Percentiles rank a stretch among this genome's conserved stretches.
Conservation (phyloP, 2,888 invertebrate genomes). For the Achlya flavicornis region DNA sequence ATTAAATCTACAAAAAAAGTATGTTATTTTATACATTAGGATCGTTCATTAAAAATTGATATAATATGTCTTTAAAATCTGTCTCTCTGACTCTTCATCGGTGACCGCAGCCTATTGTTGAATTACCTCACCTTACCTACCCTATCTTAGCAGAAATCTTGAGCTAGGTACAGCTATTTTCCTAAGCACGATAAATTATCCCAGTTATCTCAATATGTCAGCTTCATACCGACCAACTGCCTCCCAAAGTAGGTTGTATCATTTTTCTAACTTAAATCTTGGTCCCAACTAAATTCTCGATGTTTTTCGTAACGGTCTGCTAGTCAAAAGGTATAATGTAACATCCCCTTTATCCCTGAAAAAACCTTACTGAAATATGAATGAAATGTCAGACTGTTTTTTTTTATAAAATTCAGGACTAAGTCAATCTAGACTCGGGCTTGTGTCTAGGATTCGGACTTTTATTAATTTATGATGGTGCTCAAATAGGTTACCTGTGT, state of each 20-base stretch:
- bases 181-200: conserved; percentile 13
- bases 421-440: not conserved
- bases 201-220: conserved; percentile 14
- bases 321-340: not conserved
- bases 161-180: conserved; percentile 5
- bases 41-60: too few relatives aligned
- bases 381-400: not conserved
- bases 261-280: conserved; percentile 2
- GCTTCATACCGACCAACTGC: not conserved
- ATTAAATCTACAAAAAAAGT: too few relatives aligned
- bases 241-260: conserved; percentile 1
- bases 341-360: not conserved
- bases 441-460: too few relatives aligned
- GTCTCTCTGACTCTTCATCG: too few relatives aligned
- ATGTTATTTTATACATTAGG: too few relatives aligned
- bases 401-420: not conserved
- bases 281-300: not conserved
- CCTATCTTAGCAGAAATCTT: not conserved
- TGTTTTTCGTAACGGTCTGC: not conserved
- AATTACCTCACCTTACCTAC: conserved; percentile 10
- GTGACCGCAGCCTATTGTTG: too few relatives aligned
- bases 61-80: too few relatives aligned
- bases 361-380: not conserved
- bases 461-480: too few relatives aligned
- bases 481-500: too few relatives aligned